Conservation (phyloP, 2,888 invertebrate genomes). For the Crioceris asparagi region DNA sequence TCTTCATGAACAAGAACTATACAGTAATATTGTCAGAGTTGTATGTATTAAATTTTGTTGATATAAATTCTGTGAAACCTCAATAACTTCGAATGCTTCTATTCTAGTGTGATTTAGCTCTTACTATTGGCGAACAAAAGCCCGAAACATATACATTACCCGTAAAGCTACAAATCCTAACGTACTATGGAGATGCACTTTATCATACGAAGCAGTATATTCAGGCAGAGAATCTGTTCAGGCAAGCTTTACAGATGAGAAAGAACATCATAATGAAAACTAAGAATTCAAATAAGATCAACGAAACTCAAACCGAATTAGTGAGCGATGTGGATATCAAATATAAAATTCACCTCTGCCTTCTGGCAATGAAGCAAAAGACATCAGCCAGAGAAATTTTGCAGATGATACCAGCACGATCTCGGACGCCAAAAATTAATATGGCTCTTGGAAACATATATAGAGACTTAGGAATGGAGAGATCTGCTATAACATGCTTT, state of each 20-base stretch:
- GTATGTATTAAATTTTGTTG: slow-evolving; percentile 39
- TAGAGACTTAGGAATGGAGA: slow-evolving; percentile 55
- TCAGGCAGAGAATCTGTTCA: slow-evolving; percentile 56
- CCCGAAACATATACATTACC: slow-evolving; percentile 47
- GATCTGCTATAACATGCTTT: slow-evolving; percentile 62
- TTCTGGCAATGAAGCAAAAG: slow-evolving; percentile 52
- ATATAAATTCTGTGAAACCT: neutral
- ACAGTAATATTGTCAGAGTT: slow-evolving; percentile 58
- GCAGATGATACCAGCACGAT: slow-evolving; percentile 50
- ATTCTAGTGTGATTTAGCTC: slow-evolving; percentile 53
- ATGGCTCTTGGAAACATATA: slow-evolving; percentile 67
- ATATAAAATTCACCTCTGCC: slow-evolving; percentile 60
- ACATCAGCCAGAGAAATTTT: slow-evolving; percentile 49
- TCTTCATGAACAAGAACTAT: slow-evolving; percentile 58
- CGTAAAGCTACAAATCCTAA: slow-evolving; percentile 56
- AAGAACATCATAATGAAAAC: slow-evolving; percentile 50
- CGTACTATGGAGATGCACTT: slow-evolving; percentile 60
- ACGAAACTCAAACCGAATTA: slow-evolving; percentile 42
- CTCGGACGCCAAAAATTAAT: slow-evolving; percentile 61
- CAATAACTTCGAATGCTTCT: slow-evolving; percentile 5
- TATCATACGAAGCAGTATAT: slow-evolving; percentile 54
- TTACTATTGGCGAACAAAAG: slow-evolving; percentile 55
- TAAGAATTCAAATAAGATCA: slow-evolving; percentile 37
- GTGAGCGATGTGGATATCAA: slow-evolving; percentile 57
- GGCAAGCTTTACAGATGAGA: slow-evolving; percentile 51